Evolutionary conservation across 2,113 vertebrate genomes (phyloP).

Genomic region (Archocentrus centrarchus): DNA sequence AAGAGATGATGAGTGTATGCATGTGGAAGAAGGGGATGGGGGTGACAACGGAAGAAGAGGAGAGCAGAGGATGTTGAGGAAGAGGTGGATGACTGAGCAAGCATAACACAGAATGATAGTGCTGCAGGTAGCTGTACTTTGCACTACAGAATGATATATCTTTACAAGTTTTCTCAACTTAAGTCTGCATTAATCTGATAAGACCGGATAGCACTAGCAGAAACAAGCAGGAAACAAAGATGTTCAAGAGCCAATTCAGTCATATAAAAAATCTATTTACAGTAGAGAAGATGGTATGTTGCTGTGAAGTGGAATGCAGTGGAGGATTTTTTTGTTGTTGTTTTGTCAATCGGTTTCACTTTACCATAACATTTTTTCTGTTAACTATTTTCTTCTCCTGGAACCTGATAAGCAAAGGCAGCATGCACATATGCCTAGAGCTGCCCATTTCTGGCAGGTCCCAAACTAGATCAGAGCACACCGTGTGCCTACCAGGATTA

Average conservation of each 20-base stretch:
- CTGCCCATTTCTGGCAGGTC: slow-evolving; percentile 18
- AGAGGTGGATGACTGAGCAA: slow-evolving; percentile 51
- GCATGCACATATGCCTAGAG: slow-evolving; percentile 7
- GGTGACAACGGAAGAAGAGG: slow-evolving; percentile 1
- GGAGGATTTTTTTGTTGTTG: neutral
- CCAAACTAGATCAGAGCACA: slow-evolving; percentile 52
- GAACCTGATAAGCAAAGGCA: slow-evolving; percentile 31
- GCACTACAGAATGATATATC: slow-evolving; percentile 34
- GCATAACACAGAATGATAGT: slow-evolving; percentile 54
- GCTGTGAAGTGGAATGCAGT: neutral
- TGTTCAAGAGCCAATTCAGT: slow-evolving; percentile 34
- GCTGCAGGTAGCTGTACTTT: slow-evolving; percentile 45
- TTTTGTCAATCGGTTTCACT: neutral
- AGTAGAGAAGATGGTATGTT: slow-evolving; percentile 7
- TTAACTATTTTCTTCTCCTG: slow-evolving; percentile 8
- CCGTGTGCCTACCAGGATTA: slow-evolving; percentile 47
- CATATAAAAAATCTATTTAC: slow-evolving; percentile 20
- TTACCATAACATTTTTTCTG: neutral
- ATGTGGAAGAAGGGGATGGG: neutral
- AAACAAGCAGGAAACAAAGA: slow-evolving; percentile 4
- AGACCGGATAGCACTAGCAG: slow-evolving; percentile 20
- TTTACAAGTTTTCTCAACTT: slow-evolving; percentile 33
- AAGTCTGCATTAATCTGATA: slow-evolving; percentile 37
- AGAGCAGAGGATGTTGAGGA: slow-evolving; percentile 28
- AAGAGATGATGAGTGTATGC: slow-evolving; percentile 19